Conservation (phyloP, 2,888 invertebrate species). For the Theretra japonica region DNA sequence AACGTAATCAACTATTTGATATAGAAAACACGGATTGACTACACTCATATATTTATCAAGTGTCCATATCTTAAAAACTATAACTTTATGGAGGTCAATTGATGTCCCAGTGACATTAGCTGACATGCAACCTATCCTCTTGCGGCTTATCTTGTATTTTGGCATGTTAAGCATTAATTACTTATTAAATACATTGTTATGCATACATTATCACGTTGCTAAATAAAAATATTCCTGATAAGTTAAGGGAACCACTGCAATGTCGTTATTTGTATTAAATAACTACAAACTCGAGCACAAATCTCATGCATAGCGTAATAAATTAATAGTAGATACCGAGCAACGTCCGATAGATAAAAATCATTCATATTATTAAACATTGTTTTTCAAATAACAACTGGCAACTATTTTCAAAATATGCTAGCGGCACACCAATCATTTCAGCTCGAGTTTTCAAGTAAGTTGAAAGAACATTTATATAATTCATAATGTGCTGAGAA, state of each 20-base stretch:
- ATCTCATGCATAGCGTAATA: too few species aligned
- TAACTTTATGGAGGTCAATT: conserved; percentile 1
- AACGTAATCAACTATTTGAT: neutral
- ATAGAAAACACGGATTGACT: neutral
- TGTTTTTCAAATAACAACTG: too few species aligned
- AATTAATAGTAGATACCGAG: too few species aligned
- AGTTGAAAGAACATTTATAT: too few species aligned
- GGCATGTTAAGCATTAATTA: neutral
- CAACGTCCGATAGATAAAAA: too few species aligned
- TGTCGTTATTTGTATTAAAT: too few species aligned
- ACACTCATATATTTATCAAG: neutral
- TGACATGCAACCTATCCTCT: neutral
- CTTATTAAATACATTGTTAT: neutral
- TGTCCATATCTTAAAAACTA: neutral
- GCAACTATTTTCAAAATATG: too few species aligned
- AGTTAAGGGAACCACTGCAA: neutral
- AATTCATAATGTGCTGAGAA: too few species aligned
- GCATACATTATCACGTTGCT: neutral
- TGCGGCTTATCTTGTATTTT: neutral
- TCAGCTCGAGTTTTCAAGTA: too few species aligned
- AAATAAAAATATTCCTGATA: neutral
- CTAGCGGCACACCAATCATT: too few species aligned
- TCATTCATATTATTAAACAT: too few species aligned
- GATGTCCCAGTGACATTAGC: neutral
- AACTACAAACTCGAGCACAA: too few species aligned